These are phyloP conservation scores for Fistularia tabacaria DNA, from an alignment of 2,797 vertebrate genomes.

Conservation along the genomic window DNA sequence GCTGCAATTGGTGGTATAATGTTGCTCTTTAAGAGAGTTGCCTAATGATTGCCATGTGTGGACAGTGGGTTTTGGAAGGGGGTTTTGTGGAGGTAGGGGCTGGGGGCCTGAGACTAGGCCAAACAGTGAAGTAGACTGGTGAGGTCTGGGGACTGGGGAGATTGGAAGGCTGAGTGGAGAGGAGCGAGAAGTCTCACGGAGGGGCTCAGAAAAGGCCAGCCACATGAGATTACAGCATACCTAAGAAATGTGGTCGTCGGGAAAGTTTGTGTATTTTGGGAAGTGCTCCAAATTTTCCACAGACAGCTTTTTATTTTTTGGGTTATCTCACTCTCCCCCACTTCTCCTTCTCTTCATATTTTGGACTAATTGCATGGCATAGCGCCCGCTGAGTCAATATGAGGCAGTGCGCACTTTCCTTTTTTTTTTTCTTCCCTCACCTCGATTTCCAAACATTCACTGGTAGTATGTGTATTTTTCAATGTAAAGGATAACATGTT, in stretches of 20 bases:
- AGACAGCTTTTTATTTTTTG: constrained; percentile 74
- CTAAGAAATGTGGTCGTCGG: constrained; percentile 72
- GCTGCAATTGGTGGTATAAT: constrained; percentile 72
- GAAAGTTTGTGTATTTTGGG: constrained; percentile 72
- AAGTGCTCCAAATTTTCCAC: constrained; percentile 72
- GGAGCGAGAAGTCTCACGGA: constrained; percentile 64
- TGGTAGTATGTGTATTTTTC: constrained; percentile 74
- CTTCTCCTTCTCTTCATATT: constrained; percentile 43
- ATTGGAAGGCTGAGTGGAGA: constrained; percentile 67
- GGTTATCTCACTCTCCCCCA: constrained; percentile 67
- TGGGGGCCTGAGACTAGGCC: constrained; percentile 64
- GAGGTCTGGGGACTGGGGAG: constrained; percentile 61
- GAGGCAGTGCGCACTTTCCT: constrained; percentile 56
- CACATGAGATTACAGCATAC: constrained; percentile 79
- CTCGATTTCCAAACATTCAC: constrained; percentile 68
- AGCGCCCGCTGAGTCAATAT: constrained; percentile 57
- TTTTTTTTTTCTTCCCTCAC: constrained; percentile 39
- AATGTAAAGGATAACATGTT: constrained; percentile 72
- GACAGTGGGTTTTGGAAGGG: constrained; percentile 70
- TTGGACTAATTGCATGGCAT: constrained; percentile 67
- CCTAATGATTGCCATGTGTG: constrained; percentile 76
- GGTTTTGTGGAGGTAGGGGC: constrained; percentile 63
- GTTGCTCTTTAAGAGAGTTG: constrained; percentile 72
- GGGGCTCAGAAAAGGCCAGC: constrained; percentile 75
- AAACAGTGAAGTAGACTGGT: constrained; percentile 70